A percentile compares a stretch with the other conserved stretches of the same genome.
Evolutionary conservation across 1,140 invertebrate genomes (phyloP).

Genomic region (Choristoneura fumiferana): DNA sequence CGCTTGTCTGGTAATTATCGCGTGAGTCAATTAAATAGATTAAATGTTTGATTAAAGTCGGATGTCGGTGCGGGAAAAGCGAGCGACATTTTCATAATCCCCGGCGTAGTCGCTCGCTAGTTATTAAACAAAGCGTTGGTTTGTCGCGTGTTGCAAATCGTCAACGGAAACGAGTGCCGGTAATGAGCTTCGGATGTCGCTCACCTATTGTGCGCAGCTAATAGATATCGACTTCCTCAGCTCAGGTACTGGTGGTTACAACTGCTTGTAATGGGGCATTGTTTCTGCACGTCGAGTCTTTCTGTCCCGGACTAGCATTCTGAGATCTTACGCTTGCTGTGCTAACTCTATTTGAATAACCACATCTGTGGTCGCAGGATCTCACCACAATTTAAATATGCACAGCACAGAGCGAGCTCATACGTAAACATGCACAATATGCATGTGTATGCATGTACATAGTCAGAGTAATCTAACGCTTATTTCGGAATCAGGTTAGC

Average conservation of each 20-base stretch:
- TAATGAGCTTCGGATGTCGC: conserved; percentile 77
- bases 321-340: conserved; percentile 46
- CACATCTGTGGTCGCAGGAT: background rate
- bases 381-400: background rate
- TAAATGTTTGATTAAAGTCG: background rate
- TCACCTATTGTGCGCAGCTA: conserved; percentile 75
- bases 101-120: background rate
- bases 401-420: background rate
- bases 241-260: conserved; percentile 59
- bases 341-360: conserved; percentile 31
- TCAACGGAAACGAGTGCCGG: conserved; percentile 68
- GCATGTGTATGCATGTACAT: conserved; percentile 21
- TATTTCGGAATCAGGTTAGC: conserved; percentile 43
- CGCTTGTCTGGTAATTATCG: too few species aligned
- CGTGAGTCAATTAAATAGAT: too few species aligned
- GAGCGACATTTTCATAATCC: background rate
- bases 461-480: conserved; percentile 18
- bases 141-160: conserved; percentile 60
- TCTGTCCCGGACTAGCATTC: conserved; percentile 31
- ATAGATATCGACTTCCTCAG: conserved; percentile 76
- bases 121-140: conserved; percentile 7
- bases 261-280: conserved; percentile 66
- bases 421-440: background rate
- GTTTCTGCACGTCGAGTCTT: conserved; percentile 57
- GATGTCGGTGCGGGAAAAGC: background rate